Evolutionary conservation across 2,113 vertebrate genomes (phyloP), one percentile per base, ranked within the genome.

Genomic region (Mionectes macconnelli): DNA sequence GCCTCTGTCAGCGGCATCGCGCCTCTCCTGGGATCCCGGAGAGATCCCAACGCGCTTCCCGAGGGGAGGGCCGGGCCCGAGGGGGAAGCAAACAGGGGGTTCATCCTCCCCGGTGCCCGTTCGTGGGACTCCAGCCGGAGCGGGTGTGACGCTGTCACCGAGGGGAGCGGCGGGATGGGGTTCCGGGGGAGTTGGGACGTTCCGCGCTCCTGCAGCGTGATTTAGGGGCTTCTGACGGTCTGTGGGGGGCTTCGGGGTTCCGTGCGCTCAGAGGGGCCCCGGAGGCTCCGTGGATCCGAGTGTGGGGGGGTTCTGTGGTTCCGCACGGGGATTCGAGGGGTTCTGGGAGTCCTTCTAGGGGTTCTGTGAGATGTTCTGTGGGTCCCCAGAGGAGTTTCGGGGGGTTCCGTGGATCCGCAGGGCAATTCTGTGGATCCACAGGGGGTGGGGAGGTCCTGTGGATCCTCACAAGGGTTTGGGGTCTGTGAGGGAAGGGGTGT

Each of bases 261-360:
- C 28, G 23, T 39, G 59, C 27, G 1, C 53, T 63, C 39, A 8
- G 50, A 15, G 40, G 20, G 50, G 16, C 4, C 50, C 25, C 9
- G 28, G 33, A 18, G 33, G 21, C 33, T 45, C 27, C 22, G 2
- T 33, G 68, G 22, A 45, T 62, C 22, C 19, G 19, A 8, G n/a
- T n/a, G 23, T 9, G 4, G 19, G 28, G 28, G 10, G 19, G 23
- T 30, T 70, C 56, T 14, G n/a, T 11, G 23, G 6, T 24, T 45
- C 8, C 16, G 2, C 0, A 2, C 16, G 12, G 15, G 18, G 8
- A 4, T 20, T 39, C 6, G 8, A 28, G 47, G 12, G 15, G 9
- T 33, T 45, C 39, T 44, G 6, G 14, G 28, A 21, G 14, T 25
- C 22, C 16, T 13, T 30, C 11, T 7, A 9, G 35, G 10, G 15